Evolutionary conservation across 2,797 vertebrate genomes (phyloP), one percentile per base, ranked within the genome.

Genomic region (Notolepis coatsorum): DNA sequence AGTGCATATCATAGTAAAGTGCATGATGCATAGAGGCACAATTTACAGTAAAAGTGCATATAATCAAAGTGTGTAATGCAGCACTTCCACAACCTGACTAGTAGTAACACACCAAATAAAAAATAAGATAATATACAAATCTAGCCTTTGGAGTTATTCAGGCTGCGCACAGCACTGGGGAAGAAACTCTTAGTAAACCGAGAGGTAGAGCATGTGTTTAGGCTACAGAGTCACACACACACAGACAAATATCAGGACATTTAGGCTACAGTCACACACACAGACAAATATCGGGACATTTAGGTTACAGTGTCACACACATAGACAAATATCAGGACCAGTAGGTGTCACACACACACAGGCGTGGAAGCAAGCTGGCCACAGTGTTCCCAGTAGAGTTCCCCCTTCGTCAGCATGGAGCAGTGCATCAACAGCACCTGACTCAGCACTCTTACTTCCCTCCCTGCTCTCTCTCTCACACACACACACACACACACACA

Each of bases 381-480:
- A 7, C 46, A 18, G 0, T 17, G 61, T 74, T 12, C 1, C 15
- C 42, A 1, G 38, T 23, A 50, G 55, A 27, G 31, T 79, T 82
- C 41, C 21, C 13, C 63, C 63, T 50, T 50, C 2, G 49, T 82
- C 81, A 63, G 83, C 79, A 81, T 24, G 50, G 37, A 59, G 27
- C 4, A 0, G 39, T 39, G 56, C 68, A 47, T 68, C 61, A 25
- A 69, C 77, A 80, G 68, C 46, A 41, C 52, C 76, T 56, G 78
- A 80, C 78, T 85, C 88, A 89, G 87, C 87, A 80, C 27, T 69
- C 77, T 62, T 76, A 71, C 75, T 88, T 84, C 88, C 82, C 75
- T 65, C 33, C 20, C 28, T 2, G 46, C 65, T 50, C 17, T 47
- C 10, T 25, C 23, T 17, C 42, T 9, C 9, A 28, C 46, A 45